Conservation (phyloP, 2,888 invertebrate genomes). For the Euzetes globulus region DNA sequence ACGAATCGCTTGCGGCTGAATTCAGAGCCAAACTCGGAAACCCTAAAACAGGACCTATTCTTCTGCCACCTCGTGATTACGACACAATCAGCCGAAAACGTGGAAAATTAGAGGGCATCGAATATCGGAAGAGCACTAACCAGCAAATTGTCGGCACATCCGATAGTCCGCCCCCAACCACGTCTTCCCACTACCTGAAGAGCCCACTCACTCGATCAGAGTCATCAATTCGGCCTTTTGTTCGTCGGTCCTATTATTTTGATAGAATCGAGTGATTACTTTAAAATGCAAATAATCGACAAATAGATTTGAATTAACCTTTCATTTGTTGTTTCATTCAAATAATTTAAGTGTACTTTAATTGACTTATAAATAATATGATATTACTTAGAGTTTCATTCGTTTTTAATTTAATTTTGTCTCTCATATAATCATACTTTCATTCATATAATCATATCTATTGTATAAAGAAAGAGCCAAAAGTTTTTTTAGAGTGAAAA, state of each 20-base stretch:
- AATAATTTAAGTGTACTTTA: too few species aligned
- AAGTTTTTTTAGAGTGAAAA: too few species aligned
- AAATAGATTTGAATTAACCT: too few species aligned
- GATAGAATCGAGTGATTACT: not conserved
- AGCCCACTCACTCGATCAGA: not conserved
- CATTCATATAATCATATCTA: too few species aligned
- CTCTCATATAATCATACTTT: too few species aligned
- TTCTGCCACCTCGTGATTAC: constrained; percentile 87
- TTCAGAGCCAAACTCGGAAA: constrained; percentile 65
- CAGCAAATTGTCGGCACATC: constrained; percentile 38
- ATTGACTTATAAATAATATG: too few species aligned
- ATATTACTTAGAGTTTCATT: too few species aligned
- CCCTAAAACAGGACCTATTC: constrained; percentile 56
- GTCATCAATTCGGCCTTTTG: not conserved
- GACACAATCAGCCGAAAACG: constrained; percentile 77
- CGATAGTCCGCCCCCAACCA: not conserved
- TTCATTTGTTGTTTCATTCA: too few species aligned
- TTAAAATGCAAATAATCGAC: not conserved
- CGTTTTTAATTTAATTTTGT: too few species aligned
- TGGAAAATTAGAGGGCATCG: constrained; percentile 67
- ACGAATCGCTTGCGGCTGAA: constrained; percentile 86
- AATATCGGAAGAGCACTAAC: constrained; percentile 50
- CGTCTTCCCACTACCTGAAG: not conserved
- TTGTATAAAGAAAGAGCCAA: too few species aligned
- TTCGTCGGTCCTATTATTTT: constrained; percentile 4